Percentiles rank a stretch among this genome's conserved stretches.
These are phyloP conservation scores for Buceros bicornis DNA, from an alignment of 2,797 vertebrate species.

Conservation along the genomic window DNA sequence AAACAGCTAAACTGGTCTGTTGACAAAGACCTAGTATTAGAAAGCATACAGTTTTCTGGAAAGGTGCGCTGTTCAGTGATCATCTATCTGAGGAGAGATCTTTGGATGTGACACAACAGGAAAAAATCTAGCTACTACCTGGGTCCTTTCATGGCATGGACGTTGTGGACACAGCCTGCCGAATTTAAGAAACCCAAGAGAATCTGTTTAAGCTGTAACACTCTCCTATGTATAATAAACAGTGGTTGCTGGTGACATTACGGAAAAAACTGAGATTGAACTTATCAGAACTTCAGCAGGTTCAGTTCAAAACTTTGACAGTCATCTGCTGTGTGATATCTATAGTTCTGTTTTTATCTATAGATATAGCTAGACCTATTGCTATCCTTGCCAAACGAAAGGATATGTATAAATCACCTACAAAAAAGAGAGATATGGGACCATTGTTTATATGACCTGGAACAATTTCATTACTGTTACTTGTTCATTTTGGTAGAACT, in stretches of 20 bases:
- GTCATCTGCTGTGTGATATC: neutral
- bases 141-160: neutral
- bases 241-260: neutral
- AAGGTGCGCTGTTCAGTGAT: neutral
- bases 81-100: neutral
- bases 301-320: neutral
- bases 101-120: neutral
- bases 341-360: neutral
- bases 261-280: neutral
- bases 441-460: neutral
- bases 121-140: neutral
- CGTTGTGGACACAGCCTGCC: neutral
- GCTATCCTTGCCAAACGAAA: constrained; percentile 15
- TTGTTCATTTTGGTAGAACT: neutral
- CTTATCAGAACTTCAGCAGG: neutral
- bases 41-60: neutral
- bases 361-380: neutral
- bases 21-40: neutral
- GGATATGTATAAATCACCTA: neutral
- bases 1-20: neutral
- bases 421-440: neutral
- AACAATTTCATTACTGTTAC: neutral
- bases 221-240: neutral
- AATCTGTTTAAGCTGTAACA: neutral
- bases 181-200: neutral